These are phyloP conservation scores for Camelus dromedarius DNA, from an alignment of 2,113 vertebrate genomes.

Conservation along the genomic window DNA sequence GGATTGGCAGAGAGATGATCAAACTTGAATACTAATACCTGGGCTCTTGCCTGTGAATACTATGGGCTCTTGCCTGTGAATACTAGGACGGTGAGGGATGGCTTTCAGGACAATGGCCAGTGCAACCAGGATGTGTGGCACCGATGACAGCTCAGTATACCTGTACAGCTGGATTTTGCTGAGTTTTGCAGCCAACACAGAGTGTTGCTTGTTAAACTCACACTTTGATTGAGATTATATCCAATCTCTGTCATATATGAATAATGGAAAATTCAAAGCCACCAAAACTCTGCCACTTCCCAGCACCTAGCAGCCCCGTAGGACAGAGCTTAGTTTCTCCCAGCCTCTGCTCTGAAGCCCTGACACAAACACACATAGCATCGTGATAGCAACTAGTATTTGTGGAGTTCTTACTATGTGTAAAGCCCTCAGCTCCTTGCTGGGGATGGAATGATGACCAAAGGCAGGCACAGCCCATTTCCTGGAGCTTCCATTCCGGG, in stretches of 20 bases:
- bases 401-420: neutral
- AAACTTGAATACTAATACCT: conserved; percentile 78
- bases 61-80: conserved; percentile 11
- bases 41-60: conserved; percentile 21
- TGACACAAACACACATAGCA: too few species aligned
- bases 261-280: conserved; percentile 15
- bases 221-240: neutral
- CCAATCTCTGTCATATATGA: neutral
- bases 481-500: neutral
- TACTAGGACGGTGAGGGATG: neutral
- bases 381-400: neutral
- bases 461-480: neutral
- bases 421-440: neutral
- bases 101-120: conserved; percentile 23
- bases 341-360: neutral
- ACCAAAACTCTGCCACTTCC: neutral
- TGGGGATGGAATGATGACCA: neutral
- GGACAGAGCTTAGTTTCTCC: neutral
- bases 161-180: neutral
- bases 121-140: neutral
- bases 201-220: conserved; percentile 30
- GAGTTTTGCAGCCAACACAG: neutral
- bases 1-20: conserved; percentile 71
- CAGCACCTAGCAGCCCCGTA: neutral
- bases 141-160: neutral